Conservation (phyloP, 2,113 vertebrate species). For the Marcusenius ussheri region DNA sequence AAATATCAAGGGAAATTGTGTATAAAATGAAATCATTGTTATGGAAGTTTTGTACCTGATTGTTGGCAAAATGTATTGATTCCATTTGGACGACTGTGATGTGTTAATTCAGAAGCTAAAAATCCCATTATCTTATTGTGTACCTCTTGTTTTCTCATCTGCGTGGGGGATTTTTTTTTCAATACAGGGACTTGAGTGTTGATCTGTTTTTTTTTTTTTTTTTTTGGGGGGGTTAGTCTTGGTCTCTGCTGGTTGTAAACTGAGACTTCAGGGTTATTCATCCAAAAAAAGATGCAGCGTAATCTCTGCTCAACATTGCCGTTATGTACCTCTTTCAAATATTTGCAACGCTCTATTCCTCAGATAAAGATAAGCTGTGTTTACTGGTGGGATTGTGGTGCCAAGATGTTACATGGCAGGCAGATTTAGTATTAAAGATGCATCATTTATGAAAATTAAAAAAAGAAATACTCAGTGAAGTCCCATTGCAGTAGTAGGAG, state of each 20-base stretch:
- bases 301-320: not conserved
- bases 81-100: not conserved
- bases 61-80: not conserved
- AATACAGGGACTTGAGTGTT: not conserved
- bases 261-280: not conserved
- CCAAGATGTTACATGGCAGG: not conserved
- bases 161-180: not conserved
- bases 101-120: not conserved
- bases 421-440: not conserved
- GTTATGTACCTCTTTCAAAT: not conserved
- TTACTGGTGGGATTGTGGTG: not conserved
- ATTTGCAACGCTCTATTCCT: not conserved
- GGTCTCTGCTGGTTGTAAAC: not conserved
- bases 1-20: not conserved
- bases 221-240: not conserved
- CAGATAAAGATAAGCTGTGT: constrained; percentile 1
- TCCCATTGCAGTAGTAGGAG: not conserved
- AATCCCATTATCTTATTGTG: not conserved
- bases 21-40: not conserved
- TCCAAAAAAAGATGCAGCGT: not conserved
- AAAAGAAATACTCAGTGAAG: too few relatives aligned
- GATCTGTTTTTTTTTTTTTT: not conserved
- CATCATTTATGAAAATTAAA: too few relatives aligned
- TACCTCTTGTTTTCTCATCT: not conserved
- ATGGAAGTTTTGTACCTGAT: not conserved